A percentile compares a stretch with the other conserved stretches of the same genome.
phyloP scores from a whole-genome alignment of 2,888 invertebrate species.

The Aproaerema taeniolella region DNA sequence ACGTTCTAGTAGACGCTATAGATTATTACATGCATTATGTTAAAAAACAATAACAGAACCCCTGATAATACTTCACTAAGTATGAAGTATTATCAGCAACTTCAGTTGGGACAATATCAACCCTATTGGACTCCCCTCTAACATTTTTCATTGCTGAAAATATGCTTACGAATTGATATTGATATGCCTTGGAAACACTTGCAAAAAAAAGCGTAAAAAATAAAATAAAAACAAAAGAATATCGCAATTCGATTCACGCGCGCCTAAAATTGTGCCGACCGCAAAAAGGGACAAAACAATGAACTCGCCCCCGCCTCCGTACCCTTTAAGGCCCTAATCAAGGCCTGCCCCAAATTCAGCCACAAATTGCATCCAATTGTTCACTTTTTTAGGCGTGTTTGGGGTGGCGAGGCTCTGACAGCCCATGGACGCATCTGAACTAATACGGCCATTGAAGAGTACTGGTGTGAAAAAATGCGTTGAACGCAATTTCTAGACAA shows the following conservation, averaged over 20 bases:
- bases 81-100: too few relatives aligned
- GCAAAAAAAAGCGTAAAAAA: background rate
- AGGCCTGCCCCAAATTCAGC: constrained; percentile 68
- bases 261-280: constrained; percentile 49
- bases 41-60: too few relatives aligned
- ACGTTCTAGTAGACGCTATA: too few relatives aligned
- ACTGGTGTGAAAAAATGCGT: constrained; percentile 53
- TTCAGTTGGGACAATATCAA: too few relatives aligned
- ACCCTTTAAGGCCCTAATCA: constrained; percentile 61
- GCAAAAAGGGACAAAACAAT: constrained; percentile 62
- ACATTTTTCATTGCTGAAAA: background rate
- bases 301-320: constrained; percentile 39
- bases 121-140: too few relatives aligned
- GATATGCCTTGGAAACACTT: background rate
- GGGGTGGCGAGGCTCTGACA: constrained; percentile 39
- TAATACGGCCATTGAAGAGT: constrained; percentile 54
- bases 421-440: constrained; percentile 45
- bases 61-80: too few relatives aligned
- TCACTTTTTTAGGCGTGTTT: constrained; percentile 70
- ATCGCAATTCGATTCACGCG: constrained; percentile 48
- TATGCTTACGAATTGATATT: background rate
- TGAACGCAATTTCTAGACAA: constrained; percentile 43
- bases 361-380: constrained; percentile 77
- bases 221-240: constrained; percentile 31
- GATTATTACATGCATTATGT: too few relatives aligned